Evolutionary conservation across 2,888 invertebrate species (phyloP).

Genomic region (Chloroclystis v-ata): DNA sequence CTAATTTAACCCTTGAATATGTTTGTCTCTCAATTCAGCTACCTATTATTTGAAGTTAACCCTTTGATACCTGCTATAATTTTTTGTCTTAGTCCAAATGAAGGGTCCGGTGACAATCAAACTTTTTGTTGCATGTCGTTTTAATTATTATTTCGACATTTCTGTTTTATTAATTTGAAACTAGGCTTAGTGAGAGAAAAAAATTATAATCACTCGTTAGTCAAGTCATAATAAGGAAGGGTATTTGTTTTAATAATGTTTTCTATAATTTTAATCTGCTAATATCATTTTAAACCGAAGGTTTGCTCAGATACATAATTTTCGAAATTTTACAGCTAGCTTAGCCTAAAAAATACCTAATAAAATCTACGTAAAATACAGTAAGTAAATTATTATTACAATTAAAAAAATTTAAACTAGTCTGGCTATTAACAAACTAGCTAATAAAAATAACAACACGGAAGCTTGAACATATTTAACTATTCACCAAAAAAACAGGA

Average conservation of each 20-base stretch:
- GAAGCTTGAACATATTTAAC: slow-evolving; percentile 19
- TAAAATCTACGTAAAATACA: no score
- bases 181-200: slow-evolving; percentile 11
- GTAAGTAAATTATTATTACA: no score
- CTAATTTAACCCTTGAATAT: slow-evolving; percentile 56
- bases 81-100: slow-evolving; percentile 38
- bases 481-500: slow-evolving; percentile 22
- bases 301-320: no score
- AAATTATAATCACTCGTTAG: slow-evolving; percentile 12
- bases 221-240: slow-evolving; percentile 4
- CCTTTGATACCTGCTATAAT: slow-evolving; percentile 70
- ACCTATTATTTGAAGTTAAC: slow-evolving; percentile 46
- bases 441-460: slow-evolving; percentile 6
- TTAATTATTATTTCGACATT: slow-evolving; percentile 51
- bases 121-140: slow-evolving; percentile 39
- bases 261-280: no score
- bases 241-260: background rate
- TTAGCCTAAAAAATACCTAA: no score
- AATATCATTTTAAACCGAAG: no score
- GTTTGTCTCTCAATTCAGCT: slow-evolving; percentile 48
- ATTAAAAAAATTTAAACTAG: no score
- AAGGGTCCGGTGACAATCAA: slow-evolving; percentile 61
- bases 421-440: background rate
- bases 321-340: no score
- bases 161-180: slow-evolving; percentile 26